A percentile compares a stretch with the other conserved stretches of the same genome.
These are phyloP conservation scores for Zygaena filipendulae DNA, from an alignment of 2,888 invertebrate genomes.

Conservation along the genomic window DNA sequence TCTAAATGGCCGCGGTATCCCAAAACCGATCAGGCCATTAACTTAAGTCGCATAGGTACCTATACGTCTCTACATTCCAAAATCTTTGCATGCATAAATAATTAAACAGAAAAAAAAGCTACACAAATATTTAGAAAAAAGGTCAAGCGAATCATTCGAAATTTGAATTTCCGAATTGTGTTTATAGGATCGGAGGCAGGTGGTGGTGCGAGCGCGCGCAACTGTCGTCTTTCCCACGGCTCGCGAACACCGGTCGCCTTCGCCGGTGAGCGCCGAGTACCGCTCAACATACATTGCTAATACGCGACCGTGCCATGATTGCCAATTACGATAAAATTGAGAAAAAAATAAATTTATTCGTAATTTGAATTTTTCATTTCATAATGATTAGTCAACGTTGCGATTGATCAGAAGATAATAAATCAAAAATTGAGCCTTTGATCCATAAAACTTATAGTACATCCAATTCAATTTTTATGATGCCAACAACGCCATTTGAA, in stretches of 20 bases:
- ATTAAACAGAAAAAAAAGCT: slow-evolving; percentile 14
- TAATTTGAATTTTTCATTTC: slow-evolving; percentile 1
- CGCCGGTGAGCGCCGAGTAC: too few species aligned
- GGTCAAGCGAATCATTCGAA: slow-evolving; percentile 51
- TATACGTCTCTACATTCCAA: too few species aligned
- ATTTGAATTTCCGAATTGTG: slow-evolving; percentile 56
- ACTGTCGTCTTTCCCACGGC: slow-evolving; percentile 64
- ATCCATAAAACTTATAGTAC: too few species aligned
- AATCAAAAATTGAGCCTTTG: too few species aligned
- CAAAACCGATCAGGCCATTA: too few species aligned
- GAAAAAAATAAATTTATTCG: slow-evolving; percentile 19
- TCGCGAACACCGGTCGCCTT: slow-evolving; percentile 48
- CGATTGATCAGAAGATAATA: too few species aligned
- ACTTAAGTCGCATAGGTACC: too few species aligned
- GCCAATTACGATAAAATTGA: slow-evolving; percentile 52
- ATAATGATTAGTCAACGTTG: neutral
- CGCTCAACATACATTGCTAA: slow-evolving; percentile 17
- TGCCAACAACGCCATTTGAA: too few species aligned
- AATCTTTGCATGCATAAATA: too few species aligned
- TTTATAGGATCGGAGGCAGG: slow-evolving; percentile 55
- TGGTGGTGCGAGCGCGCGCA: slow-evolving; percentile 36
- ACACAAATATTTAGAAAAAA: slow-evolving; percentile 16
- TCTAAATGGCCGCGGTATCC: too few species aligned
- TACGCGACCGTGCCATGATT: slow-evolving; percentile 47
- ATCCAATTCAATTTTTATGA: too few species aligned